A percentile compares a stretch with the other conserved stretches of the same genome.
phyloP scores from a whole-genome alignment of 2,797 vertebrate genomes.

The Oryzias sinensis region DNA sequence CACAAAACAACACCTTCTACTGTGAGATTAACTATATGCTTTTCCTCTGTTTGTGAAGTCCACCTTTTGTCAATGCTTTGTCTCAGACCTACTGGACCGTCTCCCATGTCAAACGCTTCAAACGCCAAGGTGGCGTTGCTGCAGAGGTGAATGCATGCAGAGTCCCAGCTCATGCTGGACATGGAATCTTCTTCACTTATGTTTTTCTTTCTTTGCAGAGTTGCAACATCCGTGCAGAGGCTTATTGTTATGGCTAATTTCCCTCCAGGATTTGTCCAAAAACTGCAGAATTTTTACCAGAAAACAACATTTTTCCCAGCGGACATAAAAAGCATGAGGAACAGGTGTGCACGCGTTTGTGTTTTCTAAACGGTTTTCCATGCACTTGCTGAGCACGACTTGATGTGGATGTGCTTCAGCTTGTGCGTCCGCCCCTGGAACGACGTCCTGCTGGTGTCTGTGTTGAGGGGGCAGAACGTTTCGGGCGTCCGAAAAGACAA shows the following conservation, averaged over 20 bases:
- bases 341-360: conserved; percentile 39
- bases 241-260: conserved; percentile 58
- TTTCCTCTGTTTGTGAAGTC: neutral
- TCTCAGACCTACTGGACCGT: conserved; percentile 26
- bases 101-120: conserved; percentile 11
- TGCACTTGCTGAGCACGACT: neutral
- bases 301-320: conserved; percentile 15
- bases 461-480: conserved; percentile 80
- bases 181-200: neutral
- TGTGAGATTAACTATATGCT: neutral
- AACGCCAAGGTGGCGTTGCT: conserved; percentile 39
- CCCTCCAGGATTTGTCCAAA: conserved; percentile 41
- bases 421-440: conserved; percentile 76
- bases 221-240: conserved; percentile 46
- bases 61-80: neutral
- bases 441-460: conserved; percentile 73
- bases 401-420: conserved; percentile 44
- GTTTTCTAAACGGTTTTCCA: neutral
- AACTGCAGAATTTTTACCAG: conserved; percentile 59
- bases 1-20: conserved; percentile 22
- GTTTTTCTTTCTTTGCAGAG: conserved; percentile 37
- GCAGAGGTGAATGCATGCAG: conserved; percentile 44
- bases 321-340: conserved; percentile 39
- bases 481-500: conserved; percentile 68
- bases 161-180: neutral